Conservation (phyloP, 2,113 vertebrate species). For the Xiphorhynchus elegans region DNA sequence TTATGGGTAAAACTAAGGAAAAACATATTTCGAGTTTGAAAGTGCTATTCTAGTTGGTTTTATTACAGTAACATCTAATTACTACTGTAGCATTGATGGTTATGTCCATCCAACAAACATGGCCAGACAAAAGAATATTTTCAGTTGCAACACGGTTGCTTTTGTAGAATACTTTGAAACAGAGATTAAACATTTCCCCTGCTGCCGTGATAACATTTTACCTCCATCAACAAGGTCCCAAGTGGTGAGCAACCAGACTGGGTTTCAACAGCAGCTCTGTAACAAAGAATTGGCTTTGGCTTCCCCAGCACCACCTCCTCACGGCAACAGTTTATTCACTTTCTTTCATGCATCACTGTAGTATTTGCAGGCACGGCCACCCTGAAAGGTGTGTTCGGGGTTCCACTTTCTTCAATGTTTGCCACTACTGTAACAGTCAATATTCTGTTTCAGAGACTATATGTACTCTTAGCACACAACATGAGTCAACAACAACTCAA, state of each 20-base stretch:
- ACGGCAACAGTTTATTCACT: background rate
- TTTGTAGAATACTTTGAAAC: background rate
- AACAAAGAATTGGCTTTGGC: background rate
- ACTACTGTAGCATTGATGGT: background rate
- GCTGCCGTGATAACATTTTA: background rate
- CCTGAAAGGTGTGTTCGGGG: background rate
- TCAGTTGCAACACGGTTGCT: background rate
- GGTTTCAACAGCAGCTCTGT: background rate
- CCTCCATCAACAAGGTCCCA: background rate
- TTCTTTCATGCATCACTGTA: background rate
- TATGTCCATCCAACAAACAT: background rate
- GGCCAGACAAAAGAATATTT: background rate
- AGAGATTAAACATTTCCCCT: background rate
- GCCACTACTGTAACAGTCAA: background rate
- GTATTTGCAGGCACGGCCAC: background rate
- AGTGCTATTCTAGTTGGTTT: background rate
- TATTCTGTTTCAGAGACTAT: background rate
- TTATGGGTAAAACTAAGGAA: background rate
- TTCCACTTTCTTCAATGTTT: background rate
- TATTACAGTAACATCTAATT: background rate
- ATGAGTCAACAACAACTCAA: background rate
- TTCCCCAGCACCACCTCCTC: rapidly evolving
- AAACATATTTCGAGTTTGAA: background rate
- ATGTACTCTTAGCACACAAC: rapidly evolving
- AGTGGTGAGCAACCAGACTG: background rate